These are phyloP conservation scores for Dynastes tityus DNA, from an alignment of 2,888 invertebrate species.

Conservation along the genomic window DNA sequence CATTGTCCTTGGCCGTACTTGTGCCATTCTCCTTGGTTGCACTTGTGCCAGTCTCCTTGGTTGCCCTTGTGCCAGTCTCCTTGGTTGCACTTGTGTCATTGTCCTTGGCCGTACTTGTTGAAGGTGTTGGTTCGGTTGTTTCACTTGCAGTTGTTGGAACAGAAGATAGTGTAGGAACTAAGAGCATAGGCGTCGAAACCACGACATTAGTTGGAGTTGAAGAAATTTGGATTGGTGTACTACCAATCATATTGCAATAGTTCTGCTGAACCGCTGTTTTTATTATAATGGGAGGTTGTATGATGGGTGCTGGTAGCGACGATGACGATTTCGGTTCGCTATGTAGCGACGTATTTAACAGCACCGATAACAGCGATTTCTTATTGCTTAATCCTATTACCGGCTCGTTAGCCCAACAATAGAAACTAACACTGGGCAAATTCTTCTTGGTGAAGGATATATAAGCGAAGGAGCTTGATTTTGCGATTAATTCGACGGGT, in stretches of 20 bases:
- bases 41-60: too few species aligned
- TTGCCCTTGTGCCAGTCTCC: too few species aligned
- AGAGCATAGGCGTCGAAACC: too few species aligned
- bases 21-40: neutral
- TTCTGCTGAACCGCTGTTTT: too few species aligned
- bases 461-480: conserved; percentile 27
- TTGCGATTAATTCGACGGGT: conserved; percentile 33
- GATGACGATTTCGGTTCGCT: too few species aligned
- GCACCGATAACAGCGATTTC: neutral
- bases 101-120: neutral
- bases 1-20: neutral
- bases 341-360: neutral
- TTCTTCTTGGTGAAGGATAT: conserved; percentile 11
- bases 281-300: too few species aligned
- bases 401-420: conserved; percentile 35
- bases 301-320: too few species aligned
- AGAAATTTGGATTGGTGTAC: too few species aligned
- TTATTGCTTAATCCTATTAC: conserved; percentile 6
- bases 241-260: too few species aligned
- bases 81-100: neutral
- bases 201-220: too few species aligned
- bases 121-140: neutral
- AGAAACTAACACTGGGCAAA: neutral
- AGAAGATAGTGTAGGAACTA: neutral
- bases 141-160: neutral